phyloP scores from a whole-genome alignment of 1,140 invertebrate species.

The Anastrepha ludens region DNA sequence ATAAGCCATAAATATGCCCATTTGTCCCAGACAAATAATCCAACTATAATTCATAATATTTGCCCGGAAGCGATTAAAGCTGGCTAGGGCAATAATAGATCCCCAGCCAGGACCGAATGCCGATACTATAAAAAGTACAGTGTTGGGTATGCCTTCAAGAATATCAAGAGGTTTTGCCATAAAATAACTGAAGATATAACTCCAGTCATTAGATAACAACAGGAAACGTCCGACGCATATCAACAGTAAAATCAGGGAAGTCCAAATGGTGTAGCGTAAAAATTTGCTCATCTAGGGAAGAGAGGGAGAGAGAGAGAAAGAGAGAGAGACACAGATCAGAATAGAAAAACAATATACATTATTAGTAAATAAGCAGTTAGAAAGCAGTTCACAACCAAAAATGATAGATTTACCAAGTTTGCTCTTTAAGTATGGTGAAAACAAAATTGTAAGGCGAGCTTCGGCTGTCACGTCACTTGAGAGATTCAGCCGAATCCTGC shows the following conservation, averaged over 20 bases:
- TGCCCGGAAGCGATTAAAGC: slow-evolving; percentile 91
- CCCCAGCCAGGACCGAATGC: slow-evolving; percentile 93
- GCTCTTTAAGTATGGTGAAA: too few species aligned
- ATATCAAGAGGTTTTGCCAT: slow-evolving; percentile 75
- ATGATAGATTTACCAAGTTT: too few species aligned
- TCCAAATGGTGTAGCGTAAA: slow-evolving; percentile 60
- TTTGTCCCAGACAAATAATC: slow-evolving; percentile 65
- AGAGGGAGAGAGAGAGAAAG: not conserved
- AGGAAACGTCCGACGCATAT: slow-evolving; percentile 63
- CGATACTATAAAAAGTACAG: slow-evolving; percentile 61
- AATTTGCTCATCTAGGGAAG: slow-evolving; percentile 63
- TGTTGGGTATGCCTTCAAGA: slow-evolving; percentile 36
- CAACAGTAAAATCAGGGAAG: slow-evolving; percentile 56
- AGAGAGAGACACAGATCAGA: not conserved
- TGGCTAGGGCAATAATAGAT: slow-evolving; percentile 90
- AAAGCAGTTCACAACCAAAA: too few species aligned
- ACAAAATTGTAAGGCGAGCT: too few species aligned
- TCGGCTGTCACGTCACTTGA: too few species aligned
- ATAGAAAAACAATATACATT: too few species aligned
- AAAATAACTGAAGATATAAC: slow-evolving; percentile 86
- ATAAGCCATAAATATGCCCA: slow-evolving; percentile 50
- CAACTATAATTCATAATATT: slow-evolving; percentile 76
- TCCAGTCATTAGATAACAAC: slow-evolving; percentile 81
- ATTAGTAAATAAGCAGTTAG: too few species aligned
- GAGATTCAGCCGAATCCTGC: too few species aligned